phyloP scores from a whole-genome alignment of 2,113 vertebrate genomes.

The Nannospalax galili region DNA sequence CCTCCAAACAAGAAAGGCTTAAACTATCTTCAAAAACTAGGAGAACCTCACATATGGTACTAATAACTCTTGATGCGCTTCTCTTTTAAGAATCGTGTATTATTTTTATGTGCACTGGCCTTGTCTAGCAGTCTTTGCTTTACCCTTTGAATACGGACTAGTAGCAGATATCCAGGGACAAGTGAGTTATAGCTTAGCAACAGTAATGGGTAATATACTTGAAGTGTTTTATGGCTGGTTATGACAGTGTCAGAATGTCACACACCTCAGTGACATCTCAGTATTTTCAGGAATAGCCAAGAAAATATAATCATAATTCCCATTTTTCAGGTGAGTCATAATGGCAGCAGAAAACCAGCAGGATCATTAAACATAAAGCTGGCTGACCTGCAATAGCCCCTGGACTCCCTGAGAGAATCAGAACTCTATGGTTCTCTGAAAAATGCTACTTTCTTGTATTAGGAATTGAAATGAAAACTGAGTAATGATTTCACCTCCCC shows the following conservation, averaged over 20 bases:
- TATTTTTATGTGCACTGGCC: not conserved
- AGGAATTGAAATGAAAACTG: slow-evolving; percentile 59
- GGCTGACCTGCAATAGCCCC: slow-evolving; percentile 68
- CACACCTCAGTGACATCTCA: slow-evolving; percentile 62
- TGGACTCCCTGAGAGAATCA: slow-evolving; percentile 59
- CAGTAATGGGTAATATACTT: not conserved
- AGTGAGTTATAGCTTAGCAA: not conserved
- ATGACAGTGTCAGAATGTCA: slow-evolving; percentile 62
- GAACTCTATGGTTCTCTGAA: slow-evolving; percentile 55
- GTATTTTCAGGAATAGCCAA: slow-evolving; percentile 66
- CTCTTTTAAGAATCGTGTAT: slow-evolving; percentile 8
- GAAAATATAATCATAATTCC: slow-evolving; percentile 70
- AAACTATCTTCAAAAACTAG: not conserved
- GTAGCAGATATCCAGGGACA: slow-evolving; percentile 23
- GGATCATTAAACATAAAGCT: slow-evolving; percentile 77
- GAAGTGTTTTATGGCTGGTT: slow-evolving; percentile 44
- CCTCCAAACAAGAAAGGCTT: not conserved
- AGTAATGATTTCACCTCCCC: slow-evolving; percentile 69
- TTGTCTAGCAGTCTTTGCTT: slow-evolving; percentile 9
- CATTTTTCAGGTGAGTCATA: slow-evolving; percentile 66
- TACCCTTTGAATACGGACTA: slow-evolving; percentile 36
- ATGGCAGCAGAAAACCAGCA: slow-evolving; percentile 66
- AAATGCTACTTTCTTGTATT: slow-evolving; percentile 61
- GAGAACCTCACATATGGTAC: not conserved
- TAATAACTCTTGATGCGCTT: not conserved